Evolutionary conservation across 2,797 vertebrate genomes (phyloP).

Genomic region (Lutjanus argentimaculatus): DNA sequence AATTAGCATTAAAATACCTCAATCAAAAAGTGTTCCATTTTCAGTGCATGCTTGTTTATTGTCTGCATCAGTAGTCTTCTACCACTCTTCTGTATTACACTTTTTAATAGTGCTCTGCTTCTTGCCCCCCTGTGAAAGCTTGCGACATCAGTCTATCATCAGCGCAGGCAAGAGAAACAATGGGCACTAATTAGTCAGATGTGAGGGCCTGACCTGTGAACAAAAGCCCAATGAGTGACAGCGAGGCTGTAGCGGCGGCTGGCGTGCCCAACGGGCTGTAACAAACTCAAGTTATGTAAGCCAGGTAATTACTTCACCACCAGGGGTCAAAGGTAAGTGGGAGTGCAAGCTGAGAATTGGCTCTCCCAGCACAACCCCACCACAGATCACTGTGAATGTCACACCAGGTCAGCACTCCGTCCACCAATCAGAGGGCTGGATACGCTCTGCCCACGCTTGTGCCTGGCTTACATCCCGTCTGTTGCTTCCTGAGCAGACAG

Average conservation of each 20-base stretch:
- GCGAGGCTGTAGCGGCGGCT: constrained; percentile 36
- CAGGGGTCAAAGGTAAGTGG: constrained; percentile 76
- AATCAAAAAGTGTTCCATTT: not conserved
- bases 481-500: constrained; percentile 63
- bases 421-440: constrained; percentile 66
- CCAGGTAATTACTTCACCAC: constrained; percentile 81
- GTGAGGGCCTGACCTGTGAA: constrained; percentile 64
- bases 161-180: constrained; percentile 60
- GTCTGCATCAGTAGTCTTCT: not conserved
- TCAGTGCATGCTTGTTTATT: not conserved
- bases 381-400: constrained; percentile 60
- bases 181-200: constrained; percentile 74
- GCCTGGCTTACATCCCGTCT: constrained; percentile 54
- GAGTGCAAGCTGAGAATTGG: constrained; percentile 67
- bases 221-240: constrained; percentile 71
- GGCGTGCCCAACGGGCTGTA: constrained; percentile 35
- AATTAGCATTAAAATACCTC: not conserved
- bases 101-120: constrained; percentile 1
- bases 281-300: constrained; percentile 78
- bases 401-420: constrained; percentile 56
- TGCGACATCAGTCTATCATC: constrained; percentile 43
- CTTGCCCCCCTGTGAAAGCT: not conserved
- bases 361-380: constrained; percentile 45
- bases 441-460: constrained; percentile 31
- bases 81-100: constrained; percentile 10